These are phyloP conservation scores for Catharus minimus DNA, from an alignment of 2,113 vertebrate species.

Conservation along the genomic window DNA sequence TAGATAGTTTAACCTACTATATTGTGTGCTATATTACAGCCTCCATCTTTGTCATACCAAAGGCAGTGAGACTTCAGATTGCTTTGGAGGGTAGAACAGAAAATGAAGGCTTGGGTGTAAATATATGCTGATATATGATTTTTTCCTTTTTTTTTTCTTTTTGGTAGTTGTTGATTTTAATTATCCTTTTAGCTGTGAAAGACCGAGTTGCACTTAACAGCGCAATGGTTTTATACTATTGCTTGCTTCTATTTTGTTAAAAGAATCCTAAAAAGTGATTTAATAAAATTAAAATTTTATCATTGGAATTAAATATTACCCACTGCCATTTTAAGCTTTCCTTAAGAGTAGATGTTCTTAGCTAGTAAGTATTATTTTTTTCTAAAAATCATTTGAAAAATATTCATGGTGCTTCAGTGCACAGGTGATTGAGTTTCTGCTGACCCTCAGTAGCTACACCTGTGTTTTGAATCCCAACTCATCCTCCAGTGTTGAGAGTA, in stretches of 20 bases:
- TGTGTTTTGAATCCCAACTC: conserved; percentile 41
- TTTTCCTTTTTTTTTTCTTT: background rate
- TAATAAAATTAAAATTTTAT: background rate
- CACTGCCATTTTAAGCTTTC: background rate
- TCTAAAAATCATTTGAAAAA: background rate
- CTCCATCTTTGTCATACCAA: background rate
- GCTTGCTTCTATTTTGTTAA: background rate
- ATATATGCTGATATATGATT: background rate
- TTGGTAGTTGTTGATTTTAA: background rate
- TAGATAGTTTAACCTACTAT: conserved; percentile 4
- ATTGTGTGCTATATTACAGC: background rate
- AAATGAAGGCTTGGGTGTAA: conserved; percentile 11
- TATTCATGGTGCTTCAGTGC: background rate
- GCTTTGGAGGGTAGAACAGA: background rate
- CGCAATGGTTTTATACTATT: background rate
- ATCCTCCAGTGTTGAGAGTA: background rate
- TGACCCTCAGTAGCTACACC: background rate
- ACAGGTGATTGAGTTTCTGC: background rate
- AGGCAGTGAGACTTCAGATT: background rate
- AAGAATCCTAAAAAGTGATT: background rate
- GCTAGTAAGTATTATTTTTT: background rate
- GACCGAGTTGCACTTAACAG: background rate
- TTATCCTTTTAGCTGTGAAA: background rate
- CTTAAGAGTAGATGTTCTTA: background rate
- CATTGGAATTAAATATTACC: background rate